Base-by-base conservation (phyloP, 2,797 vertebrate species). In the Sebastolobus altivelis region DNA sequence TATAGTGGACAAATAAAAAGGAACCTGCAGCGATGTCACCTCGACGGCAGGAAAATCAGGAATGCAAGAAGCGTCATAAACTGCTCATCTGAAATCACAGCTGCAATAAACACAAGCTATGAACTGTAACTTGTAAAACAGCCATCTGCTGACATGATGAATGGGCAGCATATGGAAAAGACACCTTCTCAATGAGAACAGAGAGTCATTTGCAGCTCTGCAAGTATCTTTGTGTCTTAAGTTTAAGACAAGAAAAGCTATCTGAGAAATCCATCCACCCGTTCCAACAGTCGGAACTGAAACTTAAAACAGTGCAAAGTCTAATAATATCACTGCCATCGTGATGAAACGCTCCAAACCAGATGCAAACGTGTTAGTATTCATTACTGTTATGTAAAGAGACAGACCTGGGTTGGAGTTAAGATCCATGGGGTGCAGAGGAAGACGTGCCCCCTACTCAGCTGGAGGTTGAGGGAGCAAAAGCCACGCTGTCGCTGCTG, bases 381-480 rank as follows among this genome's bases (percentile, higher is more conserved):
- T 58, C 61, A 49, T 67, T 66, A 14, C 81, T 54, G 67, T 56
- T 77, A 65, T 66, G 60, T 59, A 76, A 79, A 92, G 78, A 82
- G 82, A 94, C 95, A 91, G 94, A 96, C 95, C 95, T 96, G 93
- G 92, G 86, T 94, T 95, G 89, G 80, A 95, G 94, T 95, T 94
- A 75, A 94, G 88, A 88, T 95, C 94, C 95, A 96, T 95, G 77
- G 80, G 74, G 83, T 69, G 71, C 77, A 75, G 87, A 69, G 40
- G 87, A 78, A 86, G 83, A 87, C 12, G 78, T 65, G 79, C 80
- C 83, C 81, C 86, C 85, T 87, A 77, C 81, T 89, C 77, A 71
- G 82, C 81, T 76, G 78, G 82, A 79, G 72, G 59, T 70, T 55
- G 59, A 77, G 72, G 67, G 79, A 86, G 82, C 89, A 88, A 89